These are phyloP conservation scores for Caenorhabditis inopinata DNA, from an alignment of 1,140 invertebrate species.

Conservation along the genomic window DNA sequence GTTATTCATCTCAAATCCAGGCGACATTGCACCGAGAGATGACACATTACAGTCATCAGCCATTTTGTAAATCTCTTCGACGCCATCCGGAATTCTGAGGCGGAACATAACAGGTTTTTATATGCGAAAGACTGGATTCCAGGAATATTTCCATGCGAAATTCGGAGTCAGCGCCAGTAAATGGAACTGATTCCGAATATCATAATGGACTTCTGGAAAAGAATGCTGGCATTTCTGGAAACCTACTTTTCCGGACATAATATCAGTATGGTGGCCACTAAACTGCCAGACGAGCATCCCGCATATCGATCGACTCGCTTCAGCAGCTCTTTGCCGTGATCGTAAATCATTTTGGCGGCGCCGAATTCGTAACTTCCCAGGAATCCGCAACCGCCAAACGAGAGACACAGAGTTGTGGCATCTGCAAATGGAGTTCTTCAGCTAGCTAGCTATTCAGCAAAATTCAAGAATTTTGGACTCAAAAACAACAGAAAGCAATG, in stretches of 20 bases:
- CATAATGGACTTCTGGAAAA: constrained; percentile 52
- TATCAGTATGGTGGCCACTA: constrained; percentile 56
- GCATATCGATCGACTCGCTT: constrained; percentile 48
- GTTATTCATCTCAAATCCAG: constrained; percentile 55
- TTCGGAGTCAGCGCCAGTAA: background rate
- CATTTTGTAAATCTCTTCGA: constrained; percentile 51
- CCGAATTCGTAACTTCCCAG: constrained; percentile 64
- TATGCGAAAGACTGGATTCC: no score
- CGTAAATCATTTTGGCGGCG: constrained; percentile 49
- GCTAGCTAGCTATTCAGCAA: background rate
- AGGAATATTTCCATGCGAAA: no score
- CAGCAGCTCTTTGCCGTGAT: background rate
- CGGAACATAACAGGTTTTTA: no score
- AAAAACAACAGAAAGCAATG: no score
- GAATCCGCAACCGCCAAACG: constrained; percentile 54
- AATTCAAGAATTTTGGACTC: background rate
- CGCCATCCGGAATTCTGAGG: background rate
- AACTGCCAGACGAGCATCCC: constrained; percentile 63
- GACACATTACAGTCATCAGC: constrained; percentile 59
- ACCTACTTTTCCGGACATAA: constrained; percentile 53
- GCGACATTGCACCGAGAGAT: constrained; percentile 60
- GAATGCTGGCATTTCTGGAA: constrained; percentile 12
- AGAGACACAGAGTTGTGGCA: constrained; percentile 10
- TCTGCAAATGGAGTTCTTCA: background rate
- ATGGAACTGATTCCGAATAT: background rate